Evolutionary conservation across 2,113 vertebrate genomes (phyloP).

Genomic region (Epinephelus cyanopodus): DNA sequence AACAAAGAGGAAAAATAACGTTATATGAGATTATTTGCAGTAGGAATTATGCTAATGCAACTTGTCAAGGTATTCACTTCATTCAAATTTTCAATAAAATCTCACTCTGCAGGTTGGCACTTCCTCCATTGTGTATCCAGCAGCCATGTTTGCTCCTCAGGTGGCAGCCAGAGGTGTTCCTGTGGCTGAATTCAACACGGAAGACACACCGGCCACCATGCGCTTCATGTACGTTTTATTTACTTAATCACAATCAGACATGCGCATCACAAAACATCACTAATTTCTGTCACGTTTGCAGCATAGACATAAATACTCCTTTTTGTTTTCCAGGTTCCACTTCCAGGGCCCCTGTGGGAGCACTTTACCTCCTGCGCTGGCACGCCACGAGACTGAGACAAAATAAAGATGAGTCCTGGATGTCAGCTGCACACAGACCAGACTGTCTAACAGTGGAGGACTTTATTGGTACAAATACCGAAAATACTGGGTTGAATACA

Average conservation of each 20-base stretch:
- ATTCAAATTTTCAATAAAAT: background rate
- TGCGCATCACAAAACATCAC: background rate
- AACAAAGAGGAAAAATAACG: background rate
- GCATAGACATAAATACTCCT: no score
- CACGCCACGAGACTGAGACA: slow-evolving; percentile 84
- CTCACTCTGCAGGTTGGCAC: slow-evolving; percentile 90
- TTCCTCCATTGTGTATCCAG: slow-evolving; percentile 95
- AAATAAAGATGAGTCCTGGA: slow-evolving; percentile 40
- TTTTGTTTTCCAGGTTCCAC: slow-evolving; percentile 88
- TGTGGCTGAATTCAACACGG: slow-evolving; percentile 96
- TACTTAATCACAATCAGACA: background rate
- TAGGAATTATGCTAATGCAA: background rate
- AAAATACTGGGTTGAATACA: background rate
- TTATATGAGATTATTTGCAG: no score
- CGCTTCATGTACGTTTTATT: slow-evolving; percentile 87
- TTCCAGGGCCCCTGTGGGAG: slow-evolving; percentile 93
- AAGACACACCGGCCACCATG: slow-evolving; percentile 90
- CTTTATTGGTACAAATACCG: slow-evolving; percentile 8
- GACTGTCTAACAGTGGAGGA: slow-evolving; percentile 30
- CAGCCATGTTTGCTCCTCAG: slow-evolving; percentile 96
- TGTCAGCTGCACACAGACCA: background rate
- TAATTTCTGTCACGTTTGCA: background rate
- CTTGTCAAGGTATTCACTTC: background rate
- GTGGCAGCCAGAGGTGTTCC: slow-evolving; percentile 92
- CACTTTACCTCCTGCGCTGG: slow-evolving; percentile 91